Conservation (phyloP, 2,113 vertebrate species). For the Heterotilapia buettikoferi region DNA sequence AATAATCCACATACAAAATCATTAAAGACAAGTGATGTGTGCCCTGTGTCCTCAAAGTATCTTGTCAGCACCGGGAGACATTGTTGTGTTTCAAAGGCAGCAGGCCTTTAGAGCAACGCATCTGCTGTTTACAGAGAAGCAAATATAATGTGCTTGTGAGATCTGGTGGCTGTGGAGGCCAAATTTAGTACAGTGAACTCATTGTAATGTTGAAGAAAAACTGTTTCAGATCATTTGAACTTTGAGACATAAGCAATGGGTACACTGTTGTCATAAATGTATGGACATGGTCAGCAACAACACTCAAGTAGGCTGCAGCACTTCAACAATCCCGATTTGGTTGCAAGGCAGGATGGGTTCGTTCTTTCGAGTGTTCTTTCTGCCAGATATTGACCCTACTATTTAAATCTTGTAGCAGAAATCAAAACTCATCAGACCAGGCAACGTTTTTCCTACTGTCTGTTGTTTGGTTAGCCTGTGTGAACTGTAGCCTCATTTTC, state of each 20-base stretch:
- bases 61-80: not conserved
- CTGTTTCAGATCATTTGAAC: not conserved
- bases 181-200: not conserved
- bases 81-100: not conserved
- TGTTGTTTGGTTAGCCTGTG: not conserved
- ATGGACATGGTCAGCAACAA: not conserved
- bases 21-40: constrained; percentile 30
- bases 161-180: not conserved
- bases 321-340: not conserved
- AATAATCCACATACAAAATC: constrained; percentile 41
- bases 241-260: not conserved
- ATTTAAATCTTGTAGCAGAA: not conserved
- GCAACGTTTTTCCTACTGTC: not conserved
- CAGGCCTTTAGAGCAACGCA: not conserved
- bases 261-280: not conserved
- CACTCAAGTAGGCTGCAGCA: not conserved
- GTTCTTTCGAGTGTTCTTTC: not conserved
- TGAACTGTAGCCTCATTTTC: not conserved
- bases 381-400: not conserved
- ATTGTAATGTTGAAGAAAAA: not conserved
- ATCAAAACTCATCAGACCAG: not conserved
- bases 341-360: not conserved
- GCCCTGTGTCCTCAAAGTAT: constrained; percentile 33
- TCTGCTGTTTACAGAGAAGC: not conserved
- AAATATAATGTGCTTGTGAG: not conserved